These are phyloP conservation scores for Halocynthia roretzi DNA, from an alignment of 23 tunicate genomes.

Conservation along the genomic window DNA sequence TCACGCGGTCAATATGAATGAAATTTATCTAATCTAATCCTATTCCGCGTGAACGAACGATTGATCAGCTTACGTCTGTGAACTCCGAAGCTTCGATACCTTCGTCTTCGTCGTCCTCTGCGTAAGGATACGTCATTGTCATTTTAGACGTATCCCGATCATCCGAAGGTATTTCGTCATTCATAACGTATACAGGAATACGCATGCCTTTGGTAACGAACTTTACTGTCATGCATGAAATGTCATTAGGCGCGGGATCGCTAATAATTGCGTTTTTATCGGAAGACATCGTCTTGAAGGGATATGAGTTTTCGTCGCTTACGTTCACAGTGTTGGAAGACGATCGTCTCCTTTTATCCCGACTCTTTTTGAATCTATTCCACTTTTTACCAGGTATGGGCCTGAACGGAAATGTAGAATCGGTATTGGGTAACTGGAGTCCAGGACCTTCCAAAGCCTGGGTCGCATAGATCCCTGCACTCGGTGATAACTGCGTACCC, in stretches of 20 bases:
- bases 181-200: constrained; percentile 32
- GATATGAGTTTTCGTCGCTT: constrained; percentile 5
- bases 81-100: constrained; percentile 24
- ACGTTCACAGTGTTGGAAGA: constrained; percentile 16
- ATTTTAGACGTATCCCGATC: neutral
- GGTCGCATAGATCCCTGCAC: constrained; percentile 20
- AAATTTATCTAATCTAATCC: too few relatives aligned
- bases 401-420: constrained; percentile 7
- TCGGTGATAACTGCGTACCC: constrained; percentile 41
- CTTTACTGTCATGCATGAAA: constrained; percentile 18
- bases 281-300: neutral
- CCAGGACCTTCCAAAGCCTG: constrained; percentile 1
- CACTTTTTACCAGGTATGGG: neutral
- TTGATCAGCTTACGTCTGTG: constrained; percentile 13
- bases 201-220: constrained; percentile 46
- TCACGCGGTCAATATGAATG: too few relatives aligned
- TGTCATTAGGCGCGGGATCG: neutral
- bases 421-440: neutral
- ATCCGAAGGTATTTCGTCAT: neutral
- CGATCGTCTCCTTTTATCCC: neutral
- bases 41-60: too few relatives aligned
- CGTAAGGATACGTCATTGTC: constrained; percentile 6
- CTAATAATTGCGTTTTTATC: neutral
- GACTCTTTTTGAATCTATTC: neutral
- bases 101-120: constrained; percentile 25